phyloP scores from a whole-genome alignment of 2,113 vertebrate genomes.

The Salvelinus alpinus region DNA sequence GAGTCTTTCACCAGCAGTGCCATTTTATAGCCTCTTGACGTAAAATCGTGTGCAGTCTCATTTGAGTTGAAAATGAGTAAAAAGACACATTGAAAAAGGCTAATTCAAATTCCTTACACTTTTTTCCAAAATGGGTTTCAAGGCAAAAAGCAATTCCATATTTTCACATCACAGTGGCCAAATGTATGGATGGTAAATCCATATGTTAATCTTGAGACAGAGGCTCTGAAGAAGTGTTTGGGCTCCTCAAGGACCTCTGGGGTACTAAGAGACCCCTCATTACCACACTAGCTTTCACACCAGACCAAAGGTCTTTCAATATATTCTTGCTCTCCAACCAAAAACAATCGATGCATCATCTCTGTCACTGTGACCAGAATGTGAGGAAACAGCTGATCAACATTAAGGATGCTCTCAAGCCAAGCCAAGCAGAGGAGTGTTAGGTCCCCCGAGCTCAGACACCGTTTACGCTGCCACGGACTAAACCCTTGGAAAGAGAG shows the following conservation, averaged over 20 bases:
- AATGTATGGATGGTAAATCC: neutral
- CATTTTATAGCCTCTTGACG: neutral
- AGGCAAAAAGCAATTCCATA: neutral
- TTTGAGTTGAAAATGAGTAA: neutral
- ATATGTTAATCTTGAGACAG: neutral
- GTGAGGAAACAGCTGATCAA: constrained; percentile 5
- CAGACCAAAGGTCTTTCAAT: constrained; percentile 9
- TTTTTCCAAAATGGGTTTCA: neutral
- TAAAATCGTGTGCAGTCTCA: neutral
- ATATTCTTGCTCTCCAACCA: neutral
- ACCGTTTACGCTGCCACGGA: neutral
- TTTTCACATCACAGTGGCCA: neutral
- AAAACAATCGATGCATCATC: neutral
- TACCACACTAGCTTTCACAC: neutral
- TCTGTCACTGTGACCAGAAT: neutral
- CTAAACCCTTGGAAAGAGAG: constrained; percentile 6
- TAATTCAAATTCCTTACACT: neutral
- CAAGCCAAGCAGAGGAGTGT: constrained; percentile 12
- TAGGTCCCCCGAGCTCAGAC: constrained; percentile 5
- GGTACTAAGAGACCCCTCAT: neutral
- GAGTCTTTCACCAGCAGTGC: constrained; percentile 3
- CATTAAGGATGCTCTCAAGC: neutral
- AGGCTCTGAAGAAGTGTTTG: too few relatives aligned
- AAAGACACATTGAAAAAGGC: neutral
- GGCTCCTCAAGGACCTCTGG: neutral